Conservation (phyloP, 2,113 vertebrate genomes). For the Caretta caretta region DNA sequence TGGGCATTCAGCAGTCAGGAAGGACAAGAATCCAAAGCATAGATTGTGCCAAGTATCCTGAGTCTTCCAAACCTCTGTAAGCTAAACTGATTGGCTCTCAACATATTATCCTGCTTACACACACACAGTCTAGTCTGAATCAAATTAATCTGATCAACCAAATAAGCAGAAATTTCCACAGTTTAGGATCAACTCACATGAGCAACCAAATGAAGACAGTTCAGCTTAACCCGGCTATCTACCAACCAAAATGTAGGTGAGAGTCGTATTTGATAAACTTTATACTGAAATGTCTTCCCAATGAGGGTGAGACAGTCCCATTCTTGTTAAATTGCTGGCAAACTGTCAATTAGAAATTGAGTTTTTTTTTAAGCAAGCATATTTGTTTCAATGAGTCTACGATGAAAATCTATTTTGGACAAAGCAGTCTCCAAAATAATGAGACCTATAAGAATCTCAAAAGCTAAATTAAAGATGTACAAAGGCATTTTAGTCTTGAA, state of each 20-base stretch:
- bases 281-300: neutral
- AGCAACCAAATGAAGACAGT: neutral
- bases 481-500: conserved; percentile 14
- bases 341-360: neutral
- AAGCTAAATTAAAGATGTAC: neutral
- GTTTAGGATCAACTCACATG: neutral
- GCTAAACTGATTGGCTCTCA: neutral
- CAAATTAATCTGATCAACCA: neutral
- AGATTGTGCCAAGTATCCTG: neutral
- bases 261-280: neutral
- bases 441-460: neutral
- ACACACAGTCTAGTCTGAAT: neutral
- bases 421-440: neutral
- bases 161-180: neutral
- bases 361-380: neutral
- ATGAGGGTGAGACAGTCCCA: neutral
- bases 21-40: neutral
- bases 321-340: neutral
- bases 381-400: neutral
- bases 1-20: neutral
- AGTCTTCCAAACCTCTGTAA: neutral
- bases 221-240: neutral
- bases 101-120: neutral
- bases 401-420: neutral
- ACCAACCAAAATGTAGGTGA: neutral